phyloP scores from a whole-genome alignment of 2,113 vertebrate genomes.

The Ophthalmolycus amberensis region DNA sequence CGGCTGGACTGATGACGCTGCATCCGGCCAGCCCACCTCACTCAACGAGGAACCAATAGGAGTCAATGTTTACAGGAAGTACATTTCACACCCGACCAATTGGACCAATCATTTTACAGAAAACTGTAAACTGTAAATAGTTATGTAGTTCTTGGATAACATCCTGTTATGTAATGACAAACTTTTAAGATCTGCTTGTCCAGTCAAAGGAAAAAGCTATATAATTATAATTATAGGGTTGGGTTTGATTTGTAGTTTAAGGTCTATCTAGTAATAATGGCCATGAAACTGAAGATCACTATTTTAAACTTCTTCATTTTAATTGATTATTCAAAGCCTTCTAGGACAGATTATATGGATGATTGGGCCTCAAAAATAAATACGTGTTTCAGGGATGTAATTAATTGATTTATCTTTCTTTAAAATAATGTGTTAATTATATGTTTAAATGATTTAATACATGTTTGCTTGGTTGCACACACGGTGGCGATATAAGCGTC shows the following conservation, averaged over 20 bases:
- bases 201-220: too few relatives aligned
- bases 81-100: conserved; percentile 23
- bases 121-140: background rate
- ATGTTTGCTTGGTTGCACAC: background rate
- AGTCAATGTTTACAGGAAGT: conserved; percentile 57
- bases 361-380: background rate
- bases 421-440: background rate
- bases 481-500: conserved; percentile 25
- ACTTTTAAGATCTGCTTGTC: background rate
- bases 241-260: background rate
- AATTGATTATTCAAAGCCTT: background rate
- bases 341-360: background rate
- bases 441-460: background rate
- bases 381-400: background rate
- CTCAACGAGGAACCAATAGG: conserved; percentile 53
- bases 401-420: background rate
- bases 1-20: conserved; percentile 13
- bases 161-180: background rate
- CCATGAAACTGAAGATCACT: background rate
- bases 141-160: background rate
- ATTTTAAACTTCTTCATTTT: background rate
- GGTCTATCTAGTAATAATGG: background rate
- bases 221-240: too few relatives aligned
- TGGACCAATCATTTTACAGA: conserved; percentile 47
- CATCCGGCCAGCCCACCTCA: conserved; percentile 49